phyloP scores from a whole-genome alignment of 2,797 vertebrate genomes.

The Enteromius fasciolatus region DNA sequence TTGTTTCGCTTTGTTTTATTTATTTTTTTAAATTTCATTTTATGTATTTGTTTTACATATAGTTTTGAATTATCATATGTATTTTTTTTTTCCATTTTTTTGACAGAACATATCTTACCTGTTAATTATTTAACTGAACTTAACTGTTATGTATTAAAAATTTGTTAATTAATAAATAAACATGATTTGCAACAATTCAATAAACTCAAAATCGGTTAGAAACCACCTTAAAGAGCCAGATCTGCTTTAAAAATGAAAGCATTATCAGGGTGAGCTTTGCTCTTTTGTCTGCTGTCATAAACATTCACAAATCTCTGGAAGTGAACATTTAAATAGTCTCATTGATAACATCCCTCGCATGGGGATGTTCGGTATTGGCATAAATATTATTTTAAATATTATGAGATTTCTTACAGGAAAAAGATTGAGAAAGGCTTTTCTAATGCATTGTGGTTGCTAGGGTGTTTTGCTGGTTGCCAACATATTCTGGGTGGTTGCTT shows the following conservation, averaged over 20 bases:
- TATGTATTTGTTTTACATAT: too few relatives aligned
- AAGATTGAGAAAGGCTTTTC: neutral
- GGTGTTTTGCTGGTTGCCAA: neutral
- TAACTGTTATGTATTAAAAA: neutral
- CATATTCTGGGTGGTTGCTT: neutral
- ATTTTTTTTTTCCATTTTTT: neutral
- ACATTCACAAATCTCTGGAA: constrained; percentile 40
- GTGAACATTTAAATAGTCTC: constrained; percentile 3
- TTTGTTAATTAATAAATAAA: neutral
- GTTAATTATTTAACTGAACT: neutral
- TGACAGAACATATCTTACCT: neutral
- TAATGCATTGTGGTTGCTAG: constrained; percentile 17
- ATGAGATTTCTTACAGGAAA: neutral
- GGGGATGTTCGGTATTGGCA: neutral
- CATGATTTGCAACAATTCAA: neutral
- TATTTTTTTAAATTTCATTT: neutral
- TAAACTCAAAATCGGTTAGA: neutral
- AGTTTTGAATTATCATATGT: neutral
- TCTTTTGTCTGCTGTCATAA: constrained; percentile 66
- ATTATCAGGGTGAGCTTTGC: constrained; percentile 65
- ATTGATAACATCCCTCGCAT: neutral
- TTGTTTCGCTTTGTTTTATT: neutral
- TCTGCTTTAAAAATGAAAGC: constrained; percentile 36
- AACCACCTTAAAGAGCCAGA: neutral
- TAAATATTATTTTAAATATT: constrained; percentile 44